Evolutionary conservation across 2,797 vertebrate genomes (phyloP), one percentile per base, ranked within the genome.

Genomic region (Triplophysa yarkandensis): DNA sequence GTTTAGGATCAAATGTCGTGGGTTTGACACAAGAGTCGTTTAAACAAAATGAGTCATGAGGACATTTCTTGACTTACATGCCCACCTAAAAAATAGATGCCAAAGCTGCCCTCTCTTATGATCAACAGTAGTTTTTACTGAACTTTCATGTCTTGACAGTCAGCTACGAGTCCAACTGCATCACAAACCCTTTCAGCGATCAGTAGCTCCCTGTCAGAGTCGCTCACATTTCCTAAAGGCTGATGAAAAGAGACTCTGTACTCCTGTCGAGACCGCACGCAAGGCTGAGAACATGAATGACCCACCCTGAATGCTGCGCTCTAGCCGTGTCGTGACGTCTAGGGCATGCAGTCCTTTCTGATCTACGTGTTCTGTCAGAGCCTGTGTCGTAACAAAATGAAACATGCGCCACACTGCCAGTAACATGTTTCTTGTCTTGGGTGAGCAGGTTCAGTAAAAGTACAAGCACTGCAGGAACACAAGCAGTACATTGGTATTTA

Each of bases 401-500:
- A 74, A 62, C 54, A 68, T 11, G 8, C 28, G 63, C 63, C 63
- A 52, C 14, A 7, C 3, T 17, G 13, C 21, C 28, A 79, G 60
- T 21, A 27, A 34, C 0, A n/a, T 60, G 23, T 74, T 48, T 25
- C 39, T 43, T 17, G 34, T 28, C 60, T 14, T 55, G 55, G 69
- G 11, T 25, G 13, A 21, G 1, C 11, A 8, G 28, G 62, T 63
- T 68, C 32, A 77, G 43, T 4, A 54, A 30, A 55, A 77, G 55
- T 54, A 5, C 61, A 76, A 25, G 21, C 36, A 0, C 71, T 58
- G 70, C 46, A 2, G 55, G 48, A 74, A 60, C 17, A 43, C 27
- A 43, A 64, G 44, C 34, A 21, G n/a, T 23, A 39, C n/a, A 4
- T 7, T 72, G 63, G 32, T 62, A 79, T 79, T 82, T 71, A 34